Percentiles rank a stretch among this genome's conserved stretches.
phyloP scores from a whole-genome alignment of 2,113 vertebrate genomes.

The Petrocephalus zakoni region DNA sequence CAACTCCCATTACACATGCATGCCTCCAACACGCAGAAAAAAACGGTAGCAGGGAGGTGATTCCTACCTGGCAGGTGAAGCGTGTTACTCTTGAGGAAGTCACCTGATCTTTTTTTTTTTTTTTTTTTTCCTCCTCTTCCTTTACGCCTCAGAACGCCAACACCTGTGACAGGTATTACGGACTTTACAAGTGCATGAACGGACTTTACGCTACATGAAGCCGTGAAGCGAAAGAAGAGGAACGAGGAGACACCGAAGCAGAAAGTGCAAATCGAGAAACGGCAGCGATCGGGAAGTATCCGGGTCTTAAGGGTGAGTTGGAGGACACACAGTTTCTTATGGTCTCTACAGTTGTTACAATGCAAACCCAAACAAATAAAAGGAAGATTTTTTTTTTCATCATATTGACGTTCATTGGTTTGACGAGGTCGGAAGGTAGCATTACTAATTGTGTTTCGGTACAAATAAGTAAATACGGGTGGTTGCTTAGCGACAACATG shows the following conservation, averaged over 20 bases:
- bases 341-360: not conserved
- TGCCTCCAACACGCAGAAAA: not conserved
- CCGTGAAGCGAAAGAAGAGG: not conserved
- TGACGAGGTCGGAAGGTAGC: not conserved
- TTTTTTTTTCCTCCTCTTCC: not conserved
- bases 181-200: not conserved
- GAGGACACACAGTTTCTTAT: not conserved
- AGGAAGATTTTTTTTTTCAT: not conserved
- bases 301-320: not conserved
- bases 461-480: not conserved
- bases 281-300: not conserved
- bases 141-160: not conserved
- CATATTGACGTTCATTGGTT: not conserved
- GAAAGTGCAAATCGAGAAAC: not conserved
- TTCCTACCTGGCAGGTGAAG: conserved; percentile 17
- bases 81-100: not conserved
- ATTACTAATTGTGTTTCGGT: not conserved
- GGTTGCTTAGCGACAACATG: not conserved
- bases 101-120: not conserved
- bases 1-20: not conserved
- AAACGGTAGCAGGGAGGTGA: not conserved
- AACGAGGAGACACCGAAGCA: not conserved
- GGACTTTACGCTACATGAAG: not conserved
- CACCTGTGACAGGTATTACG: conserved; percentile 1
- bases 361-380: not conserved